Percentiles rank a stretch among this genome's conserved stretches.
These are phyloP conservation scores for Ceratitis capitata DNA, from an alignment of 1,140 invertebrate species.

Conservation along the genomic window DNA sequence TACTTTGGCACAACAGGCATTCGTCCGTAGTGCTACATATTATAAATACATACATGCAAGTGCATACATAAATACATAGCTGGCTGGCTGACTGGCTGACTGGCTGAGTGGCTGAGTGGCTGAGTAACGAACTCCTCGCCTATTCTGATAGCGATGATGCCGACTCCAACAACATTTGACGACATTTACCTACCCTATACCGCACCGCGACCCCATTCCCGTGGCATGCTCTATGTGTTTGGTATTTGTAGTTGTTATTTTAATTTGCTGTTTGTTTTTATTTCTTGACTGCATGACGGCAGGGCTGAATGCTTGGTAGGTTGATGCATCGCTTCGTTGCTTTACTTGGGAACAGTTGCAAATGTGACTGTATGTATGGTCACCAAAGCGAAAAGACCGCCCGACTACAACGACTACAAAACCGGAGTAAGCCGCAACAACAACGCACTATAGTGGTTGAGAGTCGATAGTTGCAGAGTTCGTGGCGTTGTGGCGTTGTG, in stretches of 20 bases:
- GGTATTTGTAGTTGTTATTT: neutral
- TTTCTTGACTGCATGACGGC: neutral
- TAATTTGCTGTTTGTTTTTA: constrained; percentile 17
- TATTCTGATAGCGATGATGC: neutral
- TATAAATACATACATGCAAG: no score
- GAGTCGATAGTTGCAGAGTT: neutral
- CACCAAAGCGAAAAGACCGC: constrained; percentile 7
- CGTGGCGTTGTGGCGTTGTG: no score
- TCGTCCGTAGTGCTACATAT: no score
- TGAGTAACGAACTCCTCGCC: constrained; percentile 9
- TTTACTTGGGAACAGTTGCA: neutral
- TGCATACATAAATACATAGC: no score
- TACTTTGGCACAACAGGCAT: constrained; percentile 12
- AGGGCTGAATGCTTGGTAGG: neutral
- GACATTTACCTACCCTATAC: constrained; percentile 15
- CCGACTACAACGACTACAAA: neutral
- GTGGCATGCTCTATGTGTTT: neutral
- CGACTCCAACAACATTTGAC: constrained; percentile 10
- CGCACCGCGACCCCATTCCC: no score
- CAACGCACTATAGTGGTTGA: neutral
- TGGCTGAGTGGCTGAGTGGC: constrained; percentile 8
- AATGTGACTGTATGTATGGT: constrained; percentile 20
- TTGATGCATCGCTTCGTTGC: constrained; percentile 7
- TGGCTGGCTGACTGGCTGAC: neutral
- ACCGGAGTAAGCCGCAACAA: neutral